phyloP scores from a whole-genome alignment of 2,113 vertebrate species.

The Ammodytes dubius region DNA sequence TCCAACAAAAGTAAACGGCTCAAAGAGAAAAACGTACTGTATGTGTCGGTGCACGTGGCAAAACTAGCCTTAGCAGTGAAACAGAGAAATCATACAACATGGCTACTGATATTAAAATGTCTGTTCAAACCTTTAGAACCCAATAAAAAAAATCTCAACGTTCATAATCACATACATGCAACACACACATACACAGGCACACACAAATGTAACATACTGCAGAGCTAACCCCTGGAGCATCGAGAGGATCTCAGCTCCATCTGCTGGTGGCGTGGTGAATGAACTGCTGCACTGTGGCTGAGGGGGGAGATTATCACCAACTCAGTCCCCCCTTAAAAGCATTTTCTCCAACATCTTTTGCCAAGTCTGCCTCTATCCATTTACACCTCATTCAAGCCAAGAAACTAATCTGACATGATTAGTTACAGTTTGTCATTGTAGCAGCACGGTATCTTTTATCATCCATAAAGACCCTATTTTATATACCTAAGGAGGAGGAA shows the following conservation, averaged over 20 bases:
- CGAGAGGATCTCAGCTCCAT: slow-evolving; percentile 77
- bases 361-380: slow-evolving; percentile 64
- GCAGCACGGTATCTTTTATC: slow-evolving; percentile 60
- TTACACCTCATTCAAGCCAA: slow-evolving; percentile 67
- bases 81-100: background rate
- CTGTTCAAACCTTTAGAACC: background rate
- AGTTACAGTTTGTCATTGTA: slow-evolving; percentile 68
- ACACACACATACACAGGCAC: background rate
- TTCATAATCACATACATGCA: slow-evolving; percentile 12
- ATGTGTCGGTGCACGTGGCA: background rate
- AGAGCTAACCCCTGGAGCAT: slow-evolving; percentile 44
- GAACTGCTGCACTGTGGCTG: slow-evolving; percentile 34
- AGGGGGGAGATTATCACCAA: slow-evolving; percentile 55
- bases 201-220: slow-evolving; percentile 11
- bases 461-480: slow-evolving; percentile 56
- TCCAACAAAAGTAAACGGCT: slow-evolving; percentile 54
- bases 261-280: slow-evolving; percentile 70
- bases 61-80: background rate
- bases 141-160: background rate
- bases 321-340: slow-evolving; percentile 66
- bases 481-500: slow-evolving; percentile 25
- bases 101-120: background rate
- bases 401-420: slow-evolving; percentile 76
- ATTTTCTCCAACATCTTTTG: slow-evolving; percentile 65
- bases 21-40: slow-evolving; percentile 37